Percentiles rank a stretch among this genome's conserved stretches.
These are phyloP conservation scores for Drosophila neonasuta DNA, from an alignment of 2,888 invertebrate genomes.

Conservation along the genomic window DNA sequence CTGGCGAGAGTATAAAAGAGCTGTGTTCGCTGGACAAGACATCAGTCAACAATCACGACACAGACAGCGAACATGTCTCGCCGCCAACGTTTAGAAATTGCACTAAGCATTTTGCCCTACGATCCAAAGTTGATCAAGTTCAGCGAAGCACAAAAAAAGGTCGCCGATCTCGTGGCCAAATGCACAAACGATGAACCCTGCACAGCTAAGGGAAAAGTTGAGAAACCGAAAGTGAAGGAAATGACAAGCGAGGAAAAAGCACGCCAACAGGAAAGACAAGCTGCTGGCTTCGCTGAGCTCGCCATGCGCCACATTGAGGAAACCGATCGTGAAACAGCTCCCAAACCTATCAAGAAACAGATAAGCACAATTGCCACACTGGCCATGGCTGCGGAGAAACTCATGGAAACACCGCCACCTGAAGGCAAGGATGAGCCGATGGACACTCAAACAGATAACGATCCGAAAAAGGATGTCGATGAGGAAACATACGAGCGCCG, in stretches of 20 bases:
- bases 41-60: constrained; percentile 54
- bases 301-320: constrained; percentile 59
- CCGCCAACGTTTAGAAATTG: constrained; percentile 65
- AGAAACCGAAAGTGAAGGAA: background rate
- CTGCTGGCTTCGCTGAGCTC: constrained; percentile 55
- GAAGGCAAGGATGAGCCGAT: background rate
- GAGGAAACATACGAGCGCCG: constrained; percentile 33
- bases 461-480: constrained; percentile 24
- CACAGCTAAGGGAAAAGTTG: constrained; percentile 19
- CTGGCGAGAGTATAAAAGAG: constrained; percentile 58
- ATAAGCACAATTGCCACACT: constrained; percentile 54
- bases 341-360: constrained; percentile 14
- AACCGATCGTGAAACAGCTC: constrained; percentile 18
- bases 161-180: constrained; percentile 54
- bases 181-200: constrained; percentile 27
- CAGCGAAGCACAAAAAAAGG: constrained; percentile 47
- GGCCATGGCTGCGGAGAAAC: constrained; percentile 58
- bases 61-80: constrained; percentile 41
- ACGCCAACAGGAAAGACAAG: constrained; percentile 24
- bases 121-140: constrained; percentile 30
- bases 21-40: background rate
- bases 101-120: constrained; percentile 60
- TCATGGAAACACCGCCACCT: constrained; percentile 17
- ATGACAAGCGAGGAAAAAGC: constrained; percentile 32
- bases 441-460: background rate